phyloP scores from a whole-genome alignment of 2,113 vertebrate species.

The Antechinus flavipes region DNA sequence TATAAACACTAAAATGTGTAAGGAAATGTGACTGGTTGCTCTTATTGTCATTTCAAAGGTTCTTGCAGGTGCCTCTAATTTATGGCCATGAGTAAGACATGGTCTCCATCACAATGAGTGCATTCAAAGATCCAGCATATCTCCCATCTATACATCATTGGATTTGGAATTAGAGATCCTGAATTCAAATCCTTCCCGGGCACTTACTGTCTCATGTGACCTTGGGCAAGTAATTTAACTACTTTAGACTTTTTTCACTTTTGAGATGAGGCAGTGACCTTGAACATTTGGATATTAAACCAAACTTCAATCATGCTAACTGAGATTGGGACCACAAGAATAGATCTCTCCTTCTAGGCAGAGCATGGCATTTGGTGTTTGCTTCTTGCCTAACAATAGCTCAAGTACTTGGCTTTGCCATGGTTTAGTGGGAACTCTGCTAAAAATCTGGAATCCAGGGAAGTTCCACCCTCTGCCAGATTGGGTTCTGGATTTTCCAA shows the following conservation, averaged over 20 bases:
- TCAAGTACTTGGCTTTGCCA: background rate
- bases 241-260: background rate
- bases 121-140: background rate
- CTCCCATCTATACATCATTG: background rate
- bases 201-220: background rate
- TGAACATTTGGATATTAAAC: background rate
- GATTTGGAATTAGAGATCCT: background rate
- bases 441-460: background rate
- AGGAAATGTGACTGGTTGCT: background rate
- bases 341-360: background rate
- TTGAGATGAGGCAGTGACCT: background rate
- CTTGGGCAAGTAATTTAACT: background rate
- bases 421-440: background rate
- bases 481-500: background rate
- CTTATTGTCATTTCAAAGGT: background rate
- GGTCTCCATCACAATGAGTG: background rate
- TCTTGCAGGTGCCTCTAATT: background rate
- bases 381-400: background rate
- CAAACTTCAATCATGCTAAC: background rate
- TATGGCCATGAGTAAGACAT: background rate
- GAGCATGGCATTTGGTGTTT: background rate
- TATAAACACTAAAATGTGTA: background rate
- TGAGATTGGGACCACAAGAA: background rate
- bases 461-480: background rate
- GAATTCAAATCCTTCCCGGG: background rate